Conservation (phyloP, 2,113 vertebrate genomes). For the Ondatra zibethicus region DNA sequence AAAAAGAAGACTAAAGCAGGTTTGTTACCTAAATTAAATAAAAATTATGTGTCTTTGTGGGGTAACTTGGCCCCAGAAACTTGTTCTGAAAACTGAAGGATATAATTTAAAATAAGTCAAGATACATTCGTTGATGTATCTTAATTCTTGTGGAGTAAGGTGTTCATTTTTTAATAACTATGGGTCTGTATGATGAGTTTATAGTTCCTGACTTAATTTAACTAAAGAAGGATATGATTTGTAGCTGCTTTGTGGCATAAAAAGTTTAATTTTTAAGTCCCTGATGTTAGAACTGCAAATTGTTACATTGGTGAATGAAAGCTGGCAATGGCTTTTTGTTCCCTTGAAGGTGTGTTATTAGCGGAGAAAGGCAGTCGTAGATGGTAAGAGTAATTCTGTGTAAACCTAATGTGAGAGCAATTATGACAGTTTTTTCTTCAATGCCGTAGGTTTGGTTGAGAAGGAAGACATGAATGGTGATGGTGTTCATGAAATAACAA, state of each 20-base stretch:
- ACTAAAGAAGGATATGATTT: neutral
- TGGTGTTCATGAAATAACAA: conserved; percentile 81
- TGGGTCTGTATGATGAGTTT: neutral
- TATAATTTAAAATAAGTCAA: neutral
- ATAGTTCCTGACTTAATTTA: conserved; percentile 39
- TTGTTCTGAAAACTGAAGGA: conserved; percentile 11
- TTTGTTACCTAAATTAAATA: conserved; percentile 74
- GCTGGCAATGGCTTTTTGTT: too few relatives aligned
- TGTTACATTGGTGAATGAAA: too few relatives aligned
- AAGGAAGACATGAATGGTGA: conserved; percentile 72
- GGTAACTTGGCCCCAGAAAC: neutral
- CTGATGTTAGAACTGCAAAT: too few relatives aligned
- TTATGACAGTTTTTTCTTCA: conserved; percentile 57
- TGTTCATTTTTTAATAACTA: conserved; percentile 33
- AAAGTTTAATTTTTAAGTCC: too few relatives aligned
- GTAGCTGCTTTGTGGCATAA: too few relatives aligned
- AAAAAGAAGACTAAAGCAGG: conserved; percentile 93
- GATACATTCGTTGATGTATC: neutral
- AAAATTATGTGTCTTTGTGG: neutral
- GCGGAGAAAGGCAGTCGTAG: neutral
- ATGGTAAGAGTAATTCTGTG: neutral
- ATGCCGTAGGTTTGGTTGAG: conserved; percentile 81
- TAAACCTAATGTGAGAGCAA: neutral
- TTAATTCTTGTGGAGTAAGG: conserved; percentile 18
- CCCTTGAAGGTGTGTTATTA: too few relatives aligned